Conservation (phyloP, 2,888 invertebrate genomes). For the Diogma glabrata region DNA sequence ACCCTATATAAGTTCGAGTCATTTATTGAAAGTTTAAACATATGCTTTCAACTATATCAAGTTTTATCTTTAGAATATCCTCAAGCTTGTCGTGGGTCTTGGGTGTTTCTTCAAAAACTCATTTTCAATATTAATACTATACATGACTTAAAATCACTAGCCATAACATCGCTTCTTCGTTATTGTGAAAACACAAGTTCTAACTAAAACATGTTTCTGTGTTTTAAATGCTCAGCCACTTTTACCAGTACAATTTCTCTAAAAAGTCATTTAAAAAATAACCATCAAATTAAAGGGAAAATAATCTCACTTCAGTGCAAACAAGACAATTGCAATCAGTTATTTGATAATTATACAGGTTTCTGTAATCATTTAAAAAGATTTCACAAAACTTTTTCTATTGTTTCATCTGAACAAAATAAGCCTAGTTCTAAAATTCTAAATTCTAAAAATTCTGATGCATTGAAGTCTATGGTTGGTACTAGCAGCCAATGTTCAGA, state of each 20-base stretch:
- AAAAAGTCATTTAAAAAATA: conserved; percentile 11
- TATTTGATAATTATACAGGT: conserved; percentile 12
- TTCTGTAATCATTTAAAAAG: conserved; percentile 11
- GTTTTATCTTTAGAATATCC: not conserved
- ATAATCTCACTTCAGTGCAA: conserved; percentile 9
- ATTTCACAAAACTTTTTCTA: conserved; percentile 9
- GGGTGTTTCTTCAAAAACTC: not conserved
- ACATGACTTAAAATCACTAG: not conserved
- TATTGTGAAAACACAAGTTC: not conserved
- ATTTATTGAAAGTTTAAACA: not conserved
- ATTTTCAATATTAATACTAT: not conserved
- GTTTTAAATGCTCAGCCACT: conserved; percentile 11
- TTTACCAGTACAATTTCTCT: conserved; percentile 2
- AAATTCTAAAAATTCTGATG: not conserved
- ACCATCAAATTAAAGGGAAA: conserved; percentile 10
- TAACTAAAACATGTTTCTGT: conserved; percentile 8
- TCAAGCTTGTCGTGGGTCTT: not conserved
- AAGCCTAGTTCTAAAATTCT: no score
- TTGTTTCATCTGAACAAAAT: not conserved
- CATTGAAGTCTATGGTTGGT: not conserved
- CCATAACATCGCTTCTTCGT: not conserved
- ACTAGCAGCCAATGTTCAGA: not conserved
- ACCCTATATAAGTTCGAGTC: not conserved
- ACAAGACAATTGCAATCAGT: conserved; percentile 14
- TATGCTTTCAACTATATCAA: not conserved